Base-by-base conservation (phyloP, 2,888 invertebrate species). In the Plemyria rubiginata region DNA sequence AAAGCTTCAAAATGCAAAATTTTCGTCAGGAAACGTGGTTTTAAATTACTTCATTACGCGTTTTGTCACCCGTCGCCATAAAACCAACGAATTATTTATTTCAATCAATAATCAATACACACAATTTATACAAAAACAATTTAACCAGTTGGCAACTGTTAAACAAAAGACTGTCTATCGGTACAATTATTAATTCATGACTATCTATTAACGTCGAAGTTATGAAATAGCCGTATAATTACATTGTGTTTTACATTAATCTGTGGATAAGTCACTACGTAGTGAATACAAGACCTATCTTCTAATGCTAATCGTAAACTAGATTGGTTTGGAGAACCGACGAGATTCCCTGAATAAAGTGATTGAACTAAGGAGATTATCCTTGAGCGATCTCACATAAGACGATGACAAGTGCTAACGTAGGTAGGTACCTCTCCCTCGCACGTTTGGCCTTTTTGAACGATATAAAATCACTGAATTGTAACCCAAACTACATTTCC, bases 151-250 rank as follows among this genome's bases (percentile, higher is more conserved):
- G 16, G 45, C 45, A 11, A 45, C 45, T 16, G 43, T 43, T 43
- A 13, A 43, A 43, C 22, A 22, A 13, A 7, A 43, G 13, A 43
- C 43, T 6, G 43, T 16, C 13, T 53, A 41, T 9, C 41, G 28
- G 29, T 40, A 28, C 22, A 41, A 53, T 53, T 41, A 53, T 53
- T 53, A 13, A 53, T 53, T 53, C 41, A 53, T 13, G 48, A 38
- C 55, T 55, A 48, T 55, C 55, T 48, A 28, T 48, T 48, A 22
- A 55, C 48, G 46, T 13, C 53, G 29, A 13, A 43, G 53, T 53
- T 41, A 53, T 53, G 53, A 41, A 53, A 53, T 29, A 9, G 29
- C 53, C 41, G 40, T 48, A 29, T 41, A 52, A 52, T 52, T 52
- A 52, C 12, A 52, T 28, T 28, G 28, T 41, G 9, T 22, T 28